Evolutionary conservation across 2,113 vertebrate genomes (phyloP), one percentile per base, ranked within the genome.

Genomic region (Dicaeum eximium): DNA sequence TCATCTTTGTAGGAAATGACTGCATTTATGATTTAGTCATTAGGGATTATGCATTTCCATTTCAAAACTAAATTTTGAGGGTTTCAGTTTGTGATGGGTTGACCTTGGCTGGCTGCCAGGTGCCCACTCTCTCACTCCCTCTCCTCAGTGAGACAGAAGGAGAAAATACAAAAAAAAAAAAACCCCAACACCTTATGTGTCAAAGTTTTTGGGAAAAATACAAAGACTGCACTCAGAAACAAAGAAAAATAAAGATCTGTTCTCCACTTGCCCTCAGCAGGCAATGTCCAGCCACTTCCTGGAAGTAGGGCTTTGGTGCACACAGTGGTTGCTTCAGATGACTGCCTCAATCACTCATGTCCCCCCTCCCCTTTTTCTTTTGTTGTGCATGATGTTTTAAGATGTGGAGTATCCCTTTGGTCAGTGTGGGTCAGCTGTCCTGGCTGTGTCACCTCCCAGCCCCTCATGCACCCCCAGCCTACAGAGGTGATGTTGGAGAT

Each of bases 181-280:
- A 33, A 2, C 7, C 15, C 16, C 16, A 75, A 13, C 16, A 1
- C 1, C 21, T 73, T 1, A 0, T 33, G 17, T 38, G 18, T 72
- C 30, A 50, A 67, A 9, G 21, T 25, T 69, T 80, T 56, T 25
- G 33, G 8, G 22, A 22, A 75, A 61, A 62, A 87, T 65, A 13
- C 25, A 83, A 83, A 45, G 10, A 24, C 33, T 10, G 5, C 3
- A 4, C 28, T 37, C 1, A 2, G 33, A 67, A 77, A 48, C 4
- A 80, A 84, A 80, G 35, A 7, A 65, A 66, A 72, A 79, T 31
- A 58, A 64, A 42, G 10, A 27, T 56, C 53, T 69, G 40, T 90
- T 82, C 28, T 62, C 20, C 61, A 15, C 40, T 61, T 85, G 30
- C 31, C n/a, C 30, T 44, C 13, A 78, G 40, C 27, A 78, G 45